A percentile compares a stretch with the other conserved stretches of the same genome.
Conservation (phyloP, 1,140 invertebrate species). For the Musca vetustissima region DNA sequence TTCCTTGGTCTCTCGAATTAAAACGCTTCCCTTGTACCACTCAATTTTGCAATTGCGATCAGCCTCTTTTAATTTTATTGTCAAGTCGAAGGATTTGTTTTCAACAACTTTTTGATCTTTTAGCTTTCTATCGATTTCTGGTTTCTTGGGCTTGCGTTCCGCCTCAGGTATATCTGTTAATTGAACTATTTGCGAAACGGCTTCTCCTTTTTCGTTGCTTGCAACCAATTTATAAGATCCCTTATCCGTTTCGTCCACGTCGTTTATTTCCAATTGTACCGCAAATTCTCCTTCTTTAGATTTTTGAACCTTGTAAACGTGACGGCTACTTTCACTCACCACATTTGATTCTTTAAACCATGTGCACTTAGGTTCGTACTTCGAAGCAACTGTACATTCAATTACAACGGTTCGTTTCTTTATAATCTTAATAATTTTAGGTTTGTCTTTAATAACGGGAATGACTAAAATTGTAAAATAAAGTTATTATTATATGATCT, state of each 20-base stretch:
- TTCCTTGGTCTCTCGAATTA: constrained; percentile 71
- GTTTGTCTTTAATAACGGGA: constrained; percentile 90
- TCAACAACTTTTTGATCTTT: constrained; percentile 70
- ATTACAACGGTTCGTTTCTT: constrained; percentile 89
- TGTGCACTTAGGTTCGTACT: constrained; percentile 83
- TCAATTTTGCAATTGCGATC: constrained; percentile 78
- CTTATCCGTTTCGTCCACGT: constrained; percentile 76
- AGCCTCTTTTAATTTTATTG: constrained; percentile 68
- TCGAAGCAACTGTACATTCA: constrained; percentile 85
- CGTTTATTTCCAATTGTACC: constrained; percentile 83
- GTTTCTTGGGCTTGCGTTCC: constrained; percentile 57
- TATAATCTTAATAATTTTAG: constrained; percentile 84
- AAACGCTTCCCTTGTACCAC: constrained; percentile 82
- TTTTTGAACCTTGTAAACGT: constrained; percentile 44
- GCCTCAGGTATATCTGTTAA: constrained; percentile 76
- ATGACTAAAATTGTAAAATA: constrained; percentile 67
- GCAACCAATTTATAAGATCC: constrained; percentile 88
- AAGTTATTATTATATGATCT: background rate
- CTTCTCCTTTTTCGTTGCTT: constrained; percentile 92
- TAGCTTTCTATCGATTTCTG: constrained; percentile 72
- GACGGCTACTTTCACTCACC: constrained; percentile 68
- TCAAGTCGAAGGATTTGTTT: constrained; percentile 77
- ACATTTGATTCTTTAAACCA: constrained; percentile 85
- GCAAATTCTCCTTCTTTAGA: constrained; percentile 68
- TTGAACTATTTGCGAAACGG: constrained; percentile 84